Evolutionary conservation across 2,888 invertebrate genomes (phyloP).

Genomic region (Serripes groenlandicus): DNA sequence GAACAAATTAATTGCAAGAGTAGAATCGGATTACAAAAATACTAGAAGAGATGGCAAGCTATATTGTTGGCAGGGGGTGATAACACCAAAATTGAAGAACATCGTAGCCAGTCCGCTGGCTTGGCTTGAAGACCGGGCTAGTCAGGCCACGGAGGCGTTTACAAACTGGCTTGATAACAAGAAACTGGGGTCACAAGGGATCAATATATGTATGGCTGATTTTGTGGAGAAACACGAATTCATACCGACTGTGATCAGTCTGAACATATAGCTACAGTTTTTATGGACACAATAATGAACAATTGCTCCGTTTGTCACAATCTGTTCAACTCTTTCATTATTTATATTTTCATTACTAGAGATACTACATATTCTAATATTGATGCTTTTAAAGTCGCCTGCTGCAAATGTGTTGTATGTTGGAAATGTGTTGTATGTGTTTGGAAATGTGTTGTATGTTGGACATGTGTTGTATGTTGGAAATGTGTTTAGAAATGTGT

Average conservation of each 20-base stretch:
- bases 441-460: no score
- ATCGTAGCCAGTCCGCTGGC: constrained; percentile 74
- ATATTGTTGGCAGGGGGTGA: constrained; percentile 92
- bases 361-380: no score
- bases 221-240: constrained; percentile 89
- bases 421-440: no score
- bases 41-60: constrained; percentile 88
- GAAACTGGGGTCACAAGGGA: constrained; percentile 85
- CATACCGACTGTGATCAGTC: constrained; percentile 68
- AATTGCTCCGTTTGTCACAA: no score
- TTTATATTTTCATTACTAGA: no score
- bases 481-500: no score
- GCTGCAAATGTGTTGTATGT: no score
- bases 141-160: constrained; percentile 81
- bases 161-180: constrained; percentile 85
- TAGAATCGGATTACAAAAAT: constrained; percentile 89
- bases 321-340: no score
- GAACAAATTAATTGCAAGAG: constrained; percentile 88
- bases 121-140: constrained; percentile 86
- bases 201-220: constrained; percentile 94
- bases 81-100: constrained; percentile 89
- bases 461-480: no score
- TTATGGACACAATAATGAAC: background rate
- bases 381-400: no score
- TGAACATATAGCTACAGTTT: constrained; percentile 38